Conservation (phyloP, 30 jellyfish, hydroid and myxozoan genomes). For the Phacellophora camtschatica region DNA sequence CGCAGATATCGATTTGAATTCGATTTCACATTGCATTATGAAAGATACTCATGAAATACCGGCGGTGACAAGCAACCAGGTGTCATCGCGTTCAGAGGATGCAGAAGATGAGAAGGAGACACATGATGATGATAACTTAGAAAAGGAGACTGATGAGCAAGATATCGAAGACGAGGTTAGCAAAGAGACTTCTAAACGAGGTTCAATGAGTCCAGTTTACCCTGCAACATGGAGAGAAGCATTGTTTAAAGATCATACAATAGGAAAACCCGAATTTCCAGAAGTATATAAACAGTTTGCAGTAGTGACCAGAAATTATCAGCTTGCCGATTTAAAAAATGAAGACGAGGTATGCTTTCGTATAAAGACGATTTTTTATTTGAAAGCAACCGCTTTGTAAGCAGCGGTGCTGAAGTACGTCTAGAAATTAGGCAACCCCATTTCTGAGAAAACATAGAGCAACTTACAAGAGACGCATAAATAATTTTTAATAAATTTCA, state of each 20-base stretch:
- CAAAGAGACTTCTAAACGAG: conserved; percentile 2
- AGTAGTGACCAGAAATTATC: conserved; percentile 23
- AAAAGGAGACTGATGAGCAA: background rate
- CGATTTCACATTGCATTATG: conserved; percentile 25
- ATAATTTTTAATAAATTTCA: too few relatives aligned
- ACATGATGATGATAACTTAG: background rate
- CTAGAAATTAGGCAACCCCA: too few relatives aligned
- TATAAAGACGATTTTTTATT: too few relatives aligned
- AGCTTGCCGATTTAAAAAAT: conserved; percentile 2
- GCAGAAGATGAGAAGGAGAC: background rate
- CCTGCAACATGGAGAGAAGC: conserved; percentile 58
- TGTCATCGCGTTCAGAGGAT: background rate
- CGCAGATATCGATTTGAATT: conserved; percentile 54
- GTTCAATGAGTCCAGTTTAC: background rate
- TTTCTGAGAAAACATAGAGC: too few relatives aligned
- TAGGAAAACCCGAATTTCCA: background rate
- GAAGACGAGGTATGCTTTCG: conserved; percentile 19
- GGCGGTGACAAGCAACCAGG: background rate
- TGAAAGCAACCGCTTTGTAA: too few relatives aligned
- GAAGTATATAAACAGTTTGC: conserved; percentile 1
- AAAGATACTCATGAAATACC: background rate
- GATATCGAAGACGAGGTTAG: background rate
- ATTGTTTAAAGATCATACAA: conserved; percentile 10
- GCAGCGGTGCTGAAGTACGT: too few relatives aligned
- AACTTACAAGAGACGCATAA: too few relatives aligned